These are phyloP conservation scores for Sebastes dallii DNA, from an alignment of 2,797 vertebrate species.

Conservation along the genomic window DNA sequence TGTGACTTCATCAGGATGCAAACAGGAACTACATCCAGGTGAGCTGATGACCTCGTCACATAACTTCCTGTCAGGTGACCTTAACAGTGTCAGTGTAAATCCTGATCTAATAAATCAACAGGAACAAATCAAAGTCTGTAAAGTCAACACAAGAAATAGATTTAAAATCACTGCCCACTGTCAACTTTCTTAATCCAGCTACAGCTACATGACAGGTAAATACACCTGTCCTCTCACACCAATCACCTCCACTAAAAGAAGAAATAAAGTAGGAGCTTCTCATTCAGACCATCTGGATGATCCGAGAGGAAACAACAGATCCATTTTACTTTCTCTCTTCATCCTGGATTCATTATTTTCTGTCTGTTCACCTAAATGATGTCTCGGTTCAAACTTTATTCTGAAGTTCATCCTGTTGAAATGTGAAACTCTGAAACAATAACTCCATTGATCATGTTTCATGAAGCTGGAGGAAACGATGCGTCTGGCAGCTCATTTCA, in stretches of 20 bases:
- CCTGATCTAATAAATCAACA: neutral
- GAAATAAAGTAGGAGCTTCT: neutral
- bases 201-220: neutral
- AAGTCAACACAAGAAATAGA: neutral
- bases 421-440: neutral
- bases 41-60: neutral
- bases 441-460: neutral
- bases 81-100: neutral
- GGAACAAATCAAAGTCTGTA: neutral
- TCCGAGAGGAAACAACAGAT: neutral
- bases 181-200: neutral
- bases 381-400: neutral
- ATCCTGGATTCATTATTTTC: neutral
- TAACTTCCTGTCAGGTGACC: neutral
- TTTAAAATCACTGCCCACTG: neutral
- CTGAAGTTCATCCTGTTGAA: neutral
- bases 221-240: neutral
- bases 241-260: neutral
- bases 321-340: neutral
- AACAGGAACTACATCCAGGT: neutral
- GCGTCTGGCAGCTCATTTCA: neutral
- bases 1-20: neutral
- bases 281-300: conserved; percentile 1
- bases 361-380: neutral
- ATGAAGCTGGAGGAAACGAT: neutral